Percentiles rank a stretch among this genome's conserved stretches.
Evolutionary conservation across 2,113 vertebrate genomes (phyloP).

Genomic region (Zosterops hypoxanthus): DNA sequence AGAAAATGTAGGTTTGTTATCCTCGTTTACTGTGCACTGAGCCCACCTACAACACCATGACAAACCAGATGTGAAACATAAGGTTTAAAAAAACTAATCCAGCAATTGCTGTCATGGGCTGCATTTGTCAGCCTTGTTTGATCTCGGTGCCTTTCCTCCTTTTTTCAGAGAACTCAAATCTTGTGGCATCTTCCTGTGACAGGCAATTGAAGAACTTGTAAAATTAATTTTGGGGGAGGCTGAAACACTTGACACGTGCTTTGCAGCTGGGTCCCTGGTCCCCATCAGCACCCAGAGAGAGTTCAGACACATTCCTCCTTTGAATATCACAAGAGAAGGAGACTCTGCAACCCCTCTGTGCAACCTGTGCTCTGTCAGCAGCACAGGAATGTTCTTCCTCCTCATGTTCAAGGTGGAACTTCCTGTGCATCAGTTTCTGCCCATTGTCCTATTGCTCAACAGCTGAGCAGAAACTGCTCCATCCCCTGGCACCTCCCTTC

Average conservation of each 20-base stretch:
- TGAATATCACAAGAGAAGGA: not conserved
- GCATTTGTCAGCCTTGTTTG: not conserved
- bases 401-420: not conserved
- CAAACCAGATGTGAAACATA: not conserved
- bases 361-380: not conserved
- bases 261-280: not conserved
- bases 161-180: not conserved
- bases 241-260: not conserved
- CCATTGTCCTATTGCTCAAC: not conserved
- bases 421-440: not conserved
- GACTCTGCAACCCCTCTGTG: not conserved
- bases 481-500: not conserved
- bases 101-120: slow-evolving; percentile 2
- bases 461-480: not conserved
- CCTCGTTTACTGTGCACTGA: not conserved
- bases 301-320: not conserved
- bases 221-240: not conserved
- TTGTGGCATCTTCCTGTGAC: not conserved
- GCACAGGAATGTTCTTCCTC: not conserved
- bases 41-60: slow-evolving; percentile 20
- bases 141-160: not conserved
- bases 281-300: not conserved
- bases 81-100: slow-evolving; percentile 9
- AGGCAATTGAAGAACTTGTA: not conserved
- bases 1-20: slow-evolving; percentile 39